Conservation (phyloP, 1,140 invertebrate species). For the Ericerus pela region DNA sequence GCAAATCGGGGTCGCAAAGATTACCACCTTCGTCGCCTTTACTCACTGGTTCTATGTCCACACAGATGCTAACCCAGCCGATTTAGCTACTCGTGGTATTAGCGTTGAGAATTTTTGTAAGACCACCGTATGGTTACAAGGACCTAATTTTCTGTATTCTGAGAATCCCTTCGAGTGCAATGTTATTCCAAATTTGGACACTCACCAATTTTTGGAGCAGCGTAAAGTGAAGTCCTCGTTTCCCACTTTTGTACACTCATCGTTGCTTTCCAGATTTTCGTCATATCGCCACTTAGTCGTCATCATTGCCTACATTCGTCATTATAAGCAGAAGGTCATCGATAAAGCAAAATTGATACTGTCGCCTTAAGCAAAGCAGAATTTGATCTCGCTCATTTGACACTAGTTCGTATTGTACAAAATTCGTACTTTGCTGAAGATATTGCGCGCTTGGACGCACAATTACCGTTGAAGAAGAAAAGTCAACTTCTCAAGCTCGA, state of each 20-base stretch:
- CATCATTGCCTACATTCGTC: no score
- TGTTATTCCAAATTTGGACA: no score
- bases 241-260: no score
- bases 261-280: no score
- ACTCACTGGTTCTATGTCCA: constrained; percentile 23
- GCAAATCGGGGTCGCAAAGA: neutral
- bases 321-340: no score
- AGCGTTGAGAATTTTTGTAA: neutral
- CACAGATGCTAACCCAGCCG: constrained; percentile 24
- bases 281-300: no score
- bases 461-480: neutral
- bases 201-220: no score
- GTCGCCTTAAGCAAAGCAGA: neutral
- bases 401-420: neutral
- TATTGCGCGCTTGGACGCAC: neutral
- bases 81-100: constrained; percentile 16
- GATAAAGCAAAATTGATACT: no score
- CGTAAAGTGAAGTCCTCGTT: no score
- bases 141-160: neutral
- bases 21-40: neutral
- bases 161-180: no score
- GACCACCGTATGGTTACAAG: neutral
- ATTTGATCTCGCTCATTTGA: no score
- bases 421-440: neutral
- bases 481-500: neutral